Base-by-base conservation (phyloP, 2,797 vertebrate species). In the Huso huso region DNA sequence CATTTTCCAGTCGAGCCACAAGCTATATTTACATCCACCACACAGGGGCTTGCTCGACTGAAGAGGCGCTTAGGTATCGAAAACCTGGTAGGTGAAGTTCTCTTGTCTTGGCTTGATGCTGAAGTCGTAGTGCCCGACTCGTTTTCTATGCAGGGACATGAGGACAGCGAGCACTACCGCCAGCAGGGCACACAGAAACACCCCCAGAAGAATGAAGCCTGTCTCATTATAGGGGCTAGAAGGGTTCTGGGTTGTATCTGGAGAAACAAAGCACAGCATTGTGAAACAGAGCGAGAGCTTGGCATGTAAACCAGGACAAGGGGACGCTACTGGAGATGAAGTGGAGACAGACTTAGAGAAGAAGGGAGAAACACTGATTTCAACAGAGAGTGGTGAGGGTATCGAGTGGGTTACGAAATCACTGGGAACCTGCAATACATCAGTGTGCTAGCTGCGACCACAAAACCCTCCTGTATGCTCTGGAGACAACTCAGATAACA, bases 31-130 rank as follows among this genome's bases (percentile, higher is more conserved):
- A 37, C 23, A 37, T 37, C 23, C 23, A 37, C 23, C 23, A 37
- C 23, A 37, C 23, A 37, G 23, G 23, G 23, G 4, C 23, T 37
- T 37, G 23, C 23, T 37, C 2, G 13, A 12, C 15, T 51, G 48
- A 66, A 23, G 11, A 49, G 48, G 50, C 51, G 4, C 5, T 70
- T 81, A 88, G 10, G 90, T 77, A 0, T 81, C 79, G 69, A 93
- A 93, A 51, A 78, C 87, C 68, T 86, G 84, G 75, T 93, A 93
- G 72, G 87, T 86, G 77, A 92, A 87, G 76, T 84, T 84, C 68
- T 91, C 86, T 62, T 82, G 70, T 49, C 82, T 84, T 0, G 89
- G 82, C 65, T 83, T 91, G 70, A 81, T 66, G 10, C 70, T 87
- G 80, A 94, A 88, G 75, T 81, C 88, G 82, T 94, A 92, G 59